Evolutionary conservation across 1,140 invertebrate species (phyloP).

Genomic region (Latrodectus geometricus): DNA sequence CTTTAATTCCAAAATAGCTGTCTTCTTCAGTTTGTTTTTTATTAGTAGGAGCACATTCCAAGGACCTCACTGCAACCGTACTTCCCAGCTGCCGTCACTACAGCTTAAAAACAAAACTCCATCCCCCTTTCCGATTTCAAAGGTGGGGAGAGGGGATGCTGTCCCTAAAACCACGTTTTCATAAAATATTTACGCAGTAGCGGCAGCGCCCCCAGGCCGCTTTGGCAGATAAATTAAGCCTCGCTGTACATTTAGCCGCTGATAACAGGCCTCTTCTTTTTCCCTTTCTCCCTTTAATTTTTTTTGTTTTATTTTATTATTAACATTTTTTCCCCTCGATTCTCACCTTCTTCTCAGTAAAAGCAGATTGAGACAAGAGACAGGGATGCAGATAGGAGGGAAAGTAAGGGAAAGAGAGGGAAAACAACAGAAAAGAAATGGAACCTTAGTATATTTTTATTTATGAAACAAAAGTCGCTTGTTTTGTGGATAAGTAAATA

Average conservation of each 20-base stretch:
- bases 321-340: neutral
- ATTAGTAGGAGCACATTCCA: neutral
- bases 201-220: slow-evolving; percentile 14
- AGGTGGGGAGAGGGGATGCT: neutral
- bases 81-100: slow-evolving; percentile 37
- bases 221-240: slow-evolving; percentile 48
- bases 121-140: neutral
- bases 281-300: neutral
- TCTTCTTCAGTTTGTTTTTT: neutral
- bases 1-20: neutral
- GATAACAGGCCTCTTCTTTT: slow-evolving; percentile 18
- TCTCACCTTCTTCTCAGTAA: neutral
- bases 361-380: slow-evolving; percentile 37
- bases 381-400: too few relatives aligned
- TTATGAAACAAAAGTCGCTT: slow-evolving; percentile 3
- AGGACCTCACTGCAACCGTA: slow-evolving; percentile 5
- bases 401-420: neutral
- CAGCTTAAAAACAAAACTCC: slow-evolving; percentile 28
- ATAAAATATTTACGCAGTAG: slow-evolving; percentile 57
- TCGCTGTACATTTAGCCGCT: slow-evolving; percentile 27
- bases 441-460: neutral
- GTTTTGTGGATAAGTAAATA: neutral
- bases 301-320: slow-evolving; percentile 1
- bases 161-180: slow-evolving; percentile 15
- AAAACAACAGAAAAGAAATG: neutral